Evolutionary conservation across 2,888 invertebrate species (phyloP).

Genomic region (Hydrotaea cyrtoneurina): DNA sequence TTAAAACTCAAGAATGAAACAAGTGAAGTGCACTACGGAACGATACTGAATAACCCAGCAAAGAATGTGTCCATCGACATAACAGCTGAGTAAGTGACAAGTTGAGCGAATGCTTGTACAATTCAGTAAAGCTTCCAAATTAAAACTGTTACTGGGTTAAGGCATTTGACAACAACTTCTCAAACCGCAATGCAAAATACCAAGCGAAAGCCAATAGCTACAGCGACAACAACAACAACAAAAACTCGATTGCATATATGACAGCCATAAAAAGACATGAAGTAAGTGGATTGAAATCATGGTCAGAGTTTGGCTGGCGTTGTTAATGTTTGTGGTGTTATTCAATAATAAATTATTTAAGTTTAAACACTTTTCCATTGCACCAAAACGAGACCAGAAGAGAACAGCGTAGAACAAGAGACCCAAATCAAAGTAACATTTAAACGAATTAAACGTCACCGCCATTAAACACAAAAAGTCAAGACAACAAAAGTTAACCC

Average conservation of each 20-base stretch:
- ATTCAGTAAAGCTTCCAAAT: too few species aligned
- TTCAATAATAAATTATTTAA: slow-evolving; percentile 2
- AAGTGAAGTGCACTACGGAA: background rate
- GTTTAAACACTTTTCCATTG: background rate
- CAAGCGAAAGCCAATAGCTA: background rate
- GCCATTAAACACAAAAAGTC: background rate
- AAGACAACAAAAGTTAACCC: background rate
- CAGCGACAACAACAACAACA: background rate
- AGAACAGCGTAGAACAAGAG: background rate
- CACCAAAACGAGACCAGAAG: too few species aligned
- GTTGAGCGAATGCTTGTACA: too few species aligned
- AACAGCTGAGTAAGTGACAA: too few species aligned
- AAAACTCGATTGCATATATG: slow-evolving; percentile 13
- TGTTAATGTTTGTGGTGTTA: background rate
- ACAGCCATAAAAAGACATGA: slow-evolving; percentile 11
- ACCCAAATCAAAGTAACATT: background rate
- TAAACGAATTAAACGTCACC: background rate
- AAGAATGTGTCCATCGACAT: background rate
- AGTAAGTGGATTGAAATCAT: slow-evolving; percentile 24
- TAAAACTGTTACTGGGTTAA: background rate
- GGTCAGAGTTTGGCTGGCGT: background rate
- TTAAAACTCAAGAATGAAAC: background rate
- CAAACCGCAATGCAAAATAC: slow-evolving; percentile 18
- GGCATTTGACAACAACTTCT: background rate
- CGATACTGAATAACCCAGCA: background rate